phyloP scores from a whole-genome alignment of 1,140 invertebrate genomes.

The Coboldia fuscipes region DNA sequence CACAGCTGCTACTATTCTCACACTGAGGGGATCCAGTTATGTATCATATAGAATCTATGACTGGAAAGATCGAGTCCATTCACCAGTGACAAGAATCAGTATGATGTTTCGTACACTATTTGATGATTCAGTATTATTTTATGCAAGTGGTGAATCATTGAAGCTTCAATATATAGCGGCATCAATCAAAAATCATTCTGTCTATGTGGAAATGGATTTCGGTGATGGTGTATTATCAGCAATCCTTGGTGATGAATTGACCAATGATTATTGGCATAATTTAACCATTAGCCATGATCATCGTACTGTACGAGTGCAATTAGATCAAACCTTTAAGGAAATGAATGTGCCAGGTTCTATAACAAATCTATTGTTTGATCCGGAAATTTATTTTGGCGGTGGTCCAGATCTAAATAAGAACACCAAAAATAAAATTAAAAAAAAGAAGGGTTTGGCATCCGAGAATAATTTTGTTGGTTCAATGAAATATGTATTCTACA shows the following conservation, averaged over 20 bases:
- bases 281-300: conserved; percentile 65
- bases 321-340: conserved; percentile 45
- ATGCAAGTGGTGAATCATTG: conserved; percentile 64
- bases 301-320: conserved; percentile 41
- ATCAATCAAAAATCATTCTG: conserved; percentile 51
- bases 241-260: conserved; percentile 42
- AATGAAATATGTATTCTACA: conserved; percentile 80
- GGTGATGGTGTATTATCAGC: conserved; percentile 49
- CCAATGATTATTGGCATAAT: conserved; percentile 69
- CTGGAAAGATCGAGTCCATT: conserved; percentile 77
- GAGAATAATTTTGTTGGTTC: conserved; percentile 66
- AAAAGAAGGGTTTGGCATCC: conserved; percentile 46
- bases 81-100: conserved; percentile 65
- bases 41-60: conserved; percentile 82
- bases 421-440: conserved; percentile 40
- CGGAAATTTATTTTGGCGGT: conserved; percentile 78
- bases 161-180: conserved; percentile 65
- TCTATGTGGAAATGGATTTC: conserved; percentile 64
- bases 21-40: conserved; percentile 73
- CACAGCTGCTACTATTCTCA: conserved; percentile 65
- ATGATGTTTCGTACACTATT: conserved; percentile 72
- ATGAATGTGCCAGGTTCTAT: conserved; percentile 48
- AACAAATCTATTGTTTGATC: conserved; percentile 72
- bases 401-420: conserved; percentile 59
- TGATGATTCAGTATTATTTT: conserved; percentile 70